A percentile compares a stretch with the other conserved stretches of the same genome.
phyloP scores from a whole-genome alignment of 2,113 vertebrate species.

The Xiphorhynchus elegans region DNA sequence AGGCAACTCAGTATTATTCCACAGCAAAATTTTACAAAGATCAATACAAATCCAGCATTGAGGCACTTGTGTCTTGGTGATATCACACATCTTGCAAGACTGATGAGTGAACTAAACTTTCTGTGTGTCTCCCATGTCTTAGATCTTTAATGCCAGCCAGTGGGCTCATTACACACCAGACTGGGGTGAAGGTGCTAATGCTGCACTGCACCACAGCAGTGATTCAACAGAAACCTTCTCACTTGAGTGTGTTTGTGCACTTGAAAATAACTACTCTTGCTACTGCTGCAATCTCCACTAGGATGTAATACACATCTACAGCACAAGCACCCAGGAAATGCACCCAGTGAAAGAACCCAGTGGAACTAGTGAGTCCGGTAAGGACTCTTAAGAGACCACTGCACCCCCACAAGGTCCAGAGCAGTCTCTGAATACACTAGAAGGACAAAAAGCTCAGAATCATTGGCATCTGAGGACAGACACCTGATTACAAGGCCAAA shows the following conservation, averaged over 20 bases:
- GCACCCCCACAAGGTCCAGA: neutral
- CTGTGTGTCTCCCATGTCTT: neutral
- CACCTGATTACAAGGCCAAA: neutral
- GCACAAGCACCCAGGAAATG: neutral
- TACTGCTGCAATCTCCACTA: neutral
- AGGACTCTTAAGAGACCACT: neutral
- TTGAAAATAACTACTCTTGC: neutral
- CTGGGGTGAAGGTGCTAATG: rapidly evolving
- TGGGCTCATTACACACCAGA: neutral
- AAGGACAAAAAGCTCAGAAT: neutral
- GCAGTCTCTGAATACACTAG: neutral
- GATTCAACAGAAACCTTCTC: neutral
- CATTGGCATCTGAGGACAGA: neutral
- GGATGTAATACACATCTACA: neutral
- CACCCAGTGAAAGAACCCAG: neutral
- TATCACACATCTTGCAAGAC: neutral
- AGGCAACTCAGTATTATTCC: neutral
- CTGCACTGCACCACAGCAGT: neutral
- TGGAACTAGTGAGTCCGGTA: neutral
- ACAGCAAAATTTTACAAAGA: neutral
- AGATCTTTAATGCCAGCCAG: neutral
- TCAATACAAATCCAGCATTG: neutral
- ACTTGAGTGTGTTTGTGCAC: neutral
- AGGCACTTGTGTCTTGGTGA: neutral
- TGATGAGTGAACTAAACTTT: neutral